A percentile compares a stretch with the other conserved stretches of the same genome.
phyloP scores from a whole-genome alignment of 2,113 vertebrate genomes.

The Myotis lucifugus region DNA sequence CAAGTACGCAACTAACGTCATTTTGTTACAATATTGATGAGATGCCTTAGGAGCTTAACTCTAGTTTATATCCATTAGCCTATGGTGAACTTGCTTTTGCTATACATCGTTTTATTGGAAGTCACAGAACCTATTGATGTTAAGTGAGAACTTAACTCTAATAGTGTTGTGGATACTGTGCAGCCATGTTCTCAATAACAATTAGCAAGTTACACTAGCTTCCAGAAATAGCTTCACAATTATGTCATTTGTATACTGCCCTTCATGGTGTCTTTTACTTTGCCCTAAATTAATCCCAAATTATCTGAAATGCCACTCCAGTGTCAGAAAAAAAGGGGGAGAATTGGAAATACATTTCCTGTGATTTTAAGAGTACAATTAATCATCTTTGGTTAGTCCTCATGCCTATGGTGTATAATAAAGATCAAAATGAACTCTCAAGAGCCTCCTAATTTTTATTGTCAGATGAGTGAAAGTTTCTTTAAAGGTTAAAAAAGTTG shows the following conservation, averaged over 20 bases:
- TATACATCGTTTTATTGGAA: neutral
- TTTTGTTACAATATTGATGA: neutral
- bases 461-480: neutral
- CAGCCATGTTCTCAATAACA: neutral
- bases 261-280: constrained; percentile 17
- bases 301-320: neutral
- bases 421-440: constrained; percentile 52
- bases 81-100: neutral
- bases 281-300: neutral
- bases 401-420: constrained; percentile 42
- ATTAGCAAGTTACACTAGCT: neutral
- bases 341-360: neutral
- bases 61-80: neutral
- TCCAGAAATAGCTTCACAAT: constrained; percentile 5
- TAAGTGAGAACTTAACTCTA: neutral
- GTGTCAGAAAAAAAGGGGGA: neutral
- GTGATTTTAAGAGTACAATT: constrained; percentile 18
- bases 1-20: neutral
- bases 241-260: neutral
- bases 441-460: constrained; percentile 47
- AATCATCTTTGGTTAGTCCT: neutral
- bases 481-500: neutral
- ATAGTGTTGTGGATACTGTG: neutral
- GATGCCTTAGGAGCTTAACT: neutral
- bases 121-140: neutral